Conservation (phyloP, 2,888 invertebrate species). For the Megaustenia siamemsis region DNA sequence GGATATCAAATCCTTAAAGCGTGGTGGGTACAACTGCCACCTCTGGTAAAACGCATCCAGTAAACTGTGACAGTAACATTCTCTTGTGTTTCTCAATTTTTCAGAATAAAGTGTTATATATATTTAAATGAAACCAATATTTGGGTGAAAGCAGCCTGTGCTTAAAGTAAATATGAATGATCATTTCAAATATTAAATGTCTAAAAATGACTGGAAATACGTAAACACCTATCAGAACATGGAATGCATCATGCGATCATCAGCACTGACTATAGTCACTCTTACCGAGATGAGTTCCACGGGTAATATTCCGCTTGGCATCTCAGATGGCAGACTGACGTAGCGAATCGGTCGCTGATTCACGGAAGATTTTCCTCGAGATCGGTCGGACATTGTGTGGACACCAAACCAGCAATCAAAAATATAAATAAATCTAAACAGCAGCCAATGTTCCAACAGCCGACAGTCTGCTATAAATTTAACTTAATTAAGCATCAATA, state of each 20-base stretch:
- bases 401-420: neutral
- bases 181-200: too few species aligned
- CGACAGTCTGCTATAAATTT: neutral
- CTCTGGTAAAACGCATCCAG: too few species aligned
- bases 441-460: neutral
- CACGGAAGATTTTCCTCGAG: neutral
- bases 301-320: slow-evolving; percentile 36
- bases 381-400: neutral
- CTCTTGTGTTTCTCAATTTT: too few species aligned
- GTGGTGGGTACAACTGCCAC: too few species aligned
- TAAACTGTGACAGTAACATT: too few species aligned
- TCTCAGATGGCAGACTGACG: slow-evolving; percentile 28
- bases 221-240: too few species aligned
- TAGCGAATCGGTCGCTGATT: slow-evolving; percentile 4
- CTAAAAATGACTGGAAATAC: neutral
- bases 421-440: neutral
- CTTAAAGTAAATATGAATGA: too few species aligned
- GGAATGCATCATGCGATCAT: neutral
- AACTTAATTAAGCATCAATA: neutral
- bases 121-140: too few species aligned
- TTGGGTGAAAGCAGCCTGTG: too few species aligned
- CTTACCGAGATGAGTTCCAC: slow-evolving; percentile 49
- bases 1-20: too few species aligned
- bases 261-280: neutral
- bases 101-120: too few species aligned